These are phyloP conservation scores for Trematocara marginatum DNA, from an alignment of 2,113 vertebrate species.

Conservation along the genomic window DNA sequence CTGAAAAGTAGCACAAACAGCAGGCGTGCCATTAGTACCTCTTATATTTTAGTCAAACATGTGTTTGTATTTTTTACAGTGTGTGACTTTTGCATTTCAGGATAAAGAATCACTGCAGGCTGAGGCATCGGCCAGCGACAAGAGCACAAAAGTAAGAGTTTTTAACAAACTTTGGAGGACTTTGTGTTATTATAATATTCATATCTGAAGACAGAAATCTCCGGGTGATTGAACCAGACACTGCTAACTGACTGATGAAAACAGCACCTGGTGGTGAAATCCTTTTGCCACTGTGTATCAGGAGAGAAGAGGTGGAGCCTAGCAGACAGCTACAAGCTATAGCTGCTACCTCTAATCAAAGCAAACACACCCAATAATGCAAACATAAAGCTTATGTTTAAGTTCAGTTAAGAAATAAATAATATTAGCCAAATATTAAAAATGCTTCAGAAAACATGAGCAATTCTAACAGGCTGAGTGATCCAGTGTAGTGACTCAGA, in stretches of 20 bases:
- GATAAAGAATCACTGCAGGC: background rate
- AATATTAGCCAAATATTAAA: too few relatives aligned
- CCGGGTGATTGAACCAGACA: rapidly evolving
- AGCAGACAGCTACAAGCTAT: background rate
- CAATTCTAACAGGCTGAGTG: too few relatives aligned
- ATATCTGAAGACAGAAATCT: rapidly evolving
- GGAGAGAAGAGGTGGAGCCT: background rate
- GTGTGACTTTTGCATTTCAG: background rate
- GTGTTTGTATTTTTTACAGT: background rate
- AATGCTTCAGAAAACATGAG: too few relatives aligned
- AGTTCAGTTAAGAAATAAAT: too few relatives aligned
- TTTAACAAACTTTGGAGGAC: background rate
- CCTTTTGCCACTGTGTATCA: background rate
- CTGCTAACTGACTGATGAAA: background rate
- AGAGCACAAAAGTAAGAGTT: slow-evolving; percentile 9
- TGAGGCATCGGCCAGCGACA: background rate
- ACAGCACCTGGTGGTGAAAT: background rate
- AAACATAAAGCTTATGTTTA: background rate
- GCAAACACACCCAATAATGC: background rate
- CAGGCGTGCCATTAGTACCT: background rate
- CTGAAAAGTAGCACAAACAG: background rate
- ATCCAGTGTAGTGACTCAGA: too few relatives aligned
- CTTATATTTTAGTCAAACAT: background rate
- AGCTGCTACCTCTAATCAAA: background rate
- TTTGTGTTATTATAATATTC: background rate